Conservation (phyloP, 2,797 vertebrate genomes). For the Alfaro cultratus region DNA sequence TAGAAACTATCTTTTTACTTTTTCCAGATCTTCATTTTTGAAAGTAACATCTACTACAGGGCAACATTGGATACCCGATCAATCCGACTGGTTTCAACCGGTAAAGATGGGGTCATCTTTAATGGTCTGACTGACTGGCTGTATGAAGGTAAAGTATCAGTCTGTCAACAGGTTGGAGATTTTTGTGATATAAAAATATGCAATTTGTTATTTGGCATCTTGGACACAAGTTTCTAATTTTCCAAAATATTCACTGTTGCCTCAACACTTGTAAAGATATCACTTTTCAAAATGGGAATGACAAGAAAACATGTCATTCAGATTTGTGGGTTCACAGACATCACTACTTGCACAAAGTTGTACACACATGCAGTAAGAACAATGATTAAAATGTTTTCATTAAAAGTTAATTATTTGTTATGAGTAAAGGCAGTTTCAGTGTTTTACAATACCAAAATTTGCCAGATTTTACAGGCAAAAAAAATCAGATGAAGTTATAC, state of each 20-base stretch:
- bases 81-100: conserved; percentile 93
- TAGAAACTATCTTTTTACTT: conserved; percentile 19
- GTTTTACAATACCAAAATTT: neutral
- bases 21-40: conserved; percentile 94
- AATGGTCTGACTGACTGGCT: conserved; percentile 98
- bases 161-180: neutral
- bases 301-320: neutral
- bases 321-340: neutral
- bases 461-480: neutral
- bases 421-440: neutral
- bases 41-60: conserved; percentile 99
- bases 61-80: conserved; percentile 88
- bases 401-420: neutral
- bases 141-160: conserved; percentile 89
- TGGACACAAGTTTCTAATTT: neutral
- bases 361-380: neutral
- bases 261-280: neutral
- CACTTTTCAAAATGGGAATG: neutral
- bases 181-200: neutral
- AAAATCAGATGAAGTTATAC: neutral
- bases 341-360: neutral
- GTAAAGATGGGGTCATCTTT: conserved; percentile 92
- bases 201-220: neutral
- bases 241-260: neutral
- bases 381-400: neutral